These are phyloP conservation scores for Acanthosepion esculentum DNA, from an alignment of 2,888 invertebrate species.

Conservation along the genomic window DNA sequence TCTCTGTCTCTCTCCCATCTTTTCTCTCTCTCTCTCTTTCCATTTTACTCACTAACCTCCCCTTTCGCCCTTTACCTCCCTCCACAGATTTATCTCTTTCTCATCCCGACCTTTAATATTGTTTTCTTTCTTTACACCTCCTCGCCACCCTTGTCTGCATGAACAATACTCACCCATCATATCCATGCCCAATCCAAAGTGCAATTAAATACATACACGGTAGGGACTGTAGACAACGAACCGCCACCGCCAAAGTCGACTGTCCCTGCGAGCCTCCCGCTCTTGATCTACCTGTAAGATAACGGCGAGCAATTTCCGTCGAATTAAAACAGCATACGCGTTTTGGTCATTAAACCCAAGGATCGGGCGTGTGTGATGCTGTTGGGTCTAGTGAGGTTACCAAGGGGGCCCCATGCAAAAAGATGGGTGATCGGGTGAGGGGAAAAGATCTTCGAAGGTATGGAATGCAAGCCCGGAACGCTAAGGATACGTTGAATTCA, in stretches of 20 bases:
- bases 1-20: too few species aligned
- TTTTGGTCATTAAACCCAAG: conserved; percentile 33
- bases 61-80: too few species aligned
- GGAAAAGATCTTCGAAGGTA: neutral
- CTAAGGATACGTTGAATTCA: neutral
- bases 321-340: conserved; percentile 33
- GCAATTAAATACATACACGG: conserved; percentile 12
- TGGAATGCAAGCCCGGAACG: neutral
- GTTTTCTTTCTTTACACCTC: neutral
- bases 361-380: neutral
- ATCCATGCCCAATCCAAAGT: too few species aligned
- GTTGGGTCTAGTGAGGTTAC: neutral
- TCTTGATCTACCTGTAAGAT: conserved; percentile 8
- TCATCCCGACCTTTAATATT: too few species aligned
- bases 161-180: neutral
- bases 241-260: neutral
- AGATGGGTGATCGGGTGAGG: neutral
- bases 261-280: neutral
- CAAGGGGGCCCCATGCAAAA: neutral
- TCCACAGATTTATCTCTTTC: too few species aligned
- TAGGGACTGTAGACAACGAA: conserved; percentile 33
- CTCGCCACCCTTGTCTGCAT: neutral
- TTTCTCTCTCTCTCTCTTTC: too few species aligned
- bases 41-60: too few species aligned
- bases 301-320: neutral